Base-by-base conservation (phyloP, 2,113 vertebrate species). In the Tauraco erythrolophus region DNA sequence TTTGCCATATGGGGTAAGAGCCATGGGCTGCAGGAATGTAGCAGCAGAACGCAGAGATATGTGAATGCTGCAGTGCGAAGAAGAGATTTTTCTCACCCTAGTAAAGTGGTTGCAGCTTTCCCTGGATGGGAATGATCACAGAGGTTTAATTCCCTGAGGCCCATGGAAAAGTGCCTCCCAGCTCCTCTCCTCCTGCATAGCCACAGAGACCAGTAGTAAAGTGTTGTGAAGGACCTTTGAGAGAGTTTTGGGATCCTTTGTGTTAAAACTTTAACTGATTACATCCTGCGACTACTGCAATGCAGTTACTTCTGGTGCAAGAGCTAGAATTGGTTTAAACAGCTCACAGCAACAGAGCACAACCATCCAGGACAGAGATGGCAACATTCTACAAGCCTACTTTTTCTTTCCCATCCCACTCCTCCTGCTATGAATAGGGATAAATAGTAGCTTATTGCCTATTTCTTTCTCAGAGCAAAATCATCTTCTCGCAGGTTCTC, bases 231-330 rank as follows among this genome's bases (percentile, higher is more conserved):
- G 41, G 46, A 58, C 15, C 14, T 86, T 12, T 56, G 33, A 64
- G 65, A 60, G 28, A 2, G 2, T 56, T 91, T 82, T 22, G 53
- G 61, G 53, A 64, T 83, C 19, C 28, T 83, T 14, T 27, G 76
- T 19, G 89, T 88, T 95, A 89, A 94, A 93, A 83, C 14, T 84
- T 96, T 96, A 95, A 96, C 94, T 58, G 82, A 78, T 94, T 96
- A 41, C 45, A 58, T 37, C 70, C 93, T 81, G 69, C 6, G 6
- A 77, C 58, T 56, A 60, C 82, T 95, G 95, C 96, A 97, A 96
- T 96, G 97, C 97, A 97, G 94, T 28, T 69, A 22, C 84, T 92
- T 43, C 60, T 97, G 83, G 95, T 96, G 91, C 93, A 83, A 97
- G 85, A 89, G 43, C 68, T 68, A 53, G 45, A 95, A 84, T 39